Evolutionary conservation across 1,140 invertebrate genomes (phyloP), one percentile per base, ranked within the genome.

Genomic region (Augochlora pura): DNA sequence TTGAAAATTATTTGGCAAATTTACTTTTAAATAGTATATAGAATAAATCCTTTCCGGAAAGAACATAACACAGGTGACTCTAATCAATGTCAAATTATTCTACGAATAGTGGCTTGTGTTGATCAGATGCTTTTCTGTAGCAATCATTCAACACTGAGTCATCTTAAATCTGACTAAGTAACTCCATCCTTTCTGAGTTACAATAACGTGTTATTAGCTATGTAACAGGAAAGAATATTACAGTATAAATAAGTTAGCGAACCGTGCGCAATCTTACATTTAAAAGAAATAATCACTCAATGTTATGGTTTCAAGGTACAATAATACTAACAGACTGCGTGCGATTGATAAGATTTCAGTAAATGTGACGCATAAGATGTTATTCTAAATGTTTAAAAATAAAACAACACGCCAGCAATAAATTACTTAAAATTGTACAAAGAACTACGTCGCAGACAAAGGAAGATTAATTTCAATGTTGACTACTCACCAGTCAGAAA

Each of bases 401-500:
- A 4, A 52, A 39, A 14, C 5, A 49, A 49, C 7, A 14, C 1
- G 14, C 14, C 12, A 57, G 21, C 1, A 23, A 8, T 18, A 68
- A 46, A 74, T 7, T 9, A 21, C 7, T 6, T 18, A 18, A 4
- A 3, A 62, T 21, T 1, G 9, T 14, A 9, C 38, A 49, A 27
- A 10, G 7, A 38, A 67, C 60, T 78, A 42, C 64, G 62, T 16
- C 27, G 10, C n/a, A 59, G 67, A 76, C 67, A 77, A 81, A 72
- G 59, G 12, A 77, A 64, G 46, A 2, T 1, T 57, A 21, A 57
- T 21, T 59, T 59, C 12, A 21, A 32, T 23, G 42, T 14, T 25
- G 0, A 27, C 73, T 65, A 86, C 89, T 91, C 74, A 92, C 91
- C 89, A 89, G 88, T 86, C 74, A 92, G 69, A 64, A 90, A 87